Conservation (phyloP, 2,113 vertebrate species). For the Aptenodytes forsteri region DNA sequence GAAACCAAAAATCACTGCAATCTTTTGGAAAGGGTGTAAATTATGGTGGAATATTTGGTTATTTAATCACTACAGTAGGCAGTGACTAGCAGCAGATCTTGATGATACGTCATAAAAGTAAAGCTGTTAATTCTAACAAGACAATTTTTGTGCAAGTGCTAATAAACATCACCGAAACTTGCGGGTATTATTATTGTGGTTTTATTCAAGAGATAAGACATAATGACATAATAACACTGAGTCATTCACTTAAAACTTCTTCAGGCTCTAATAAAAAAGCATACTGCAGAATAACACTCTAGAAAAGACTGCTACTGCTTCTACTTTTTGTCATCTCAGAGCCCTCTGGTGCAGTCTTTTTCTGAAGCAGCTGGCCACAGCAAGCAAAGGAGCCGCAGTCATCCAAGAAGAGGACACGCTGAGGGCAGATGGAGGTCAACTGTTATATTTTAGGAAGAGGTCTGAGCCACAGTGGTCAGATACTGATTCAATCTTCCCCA, state of each 20-base stretch:
- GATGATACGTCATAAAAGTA: background rate
- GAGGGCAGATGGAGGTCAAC: background rate
- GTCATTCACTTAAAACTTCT: background rate
- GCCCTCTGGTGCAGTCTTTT: background rate
- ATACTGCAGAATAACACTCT: background rate
- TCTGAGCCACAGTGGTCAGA: conserved; percentile 6
- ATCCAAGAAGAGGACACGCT: background rate
- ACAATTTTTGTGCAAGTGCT: background rate
- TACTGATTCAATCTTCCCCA: background rate
- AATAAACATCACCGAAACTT: background rate
- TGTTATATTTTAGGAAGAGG: conserved; percentile 7
- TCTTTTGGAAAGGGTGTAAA: background rate
- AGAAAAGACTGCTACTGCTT: background rate
- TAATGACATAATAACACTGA: background rate
- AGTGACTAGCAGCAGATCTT: background rate
- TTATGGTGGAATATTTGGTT: background rate
- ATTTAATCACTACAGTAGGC: background rate
- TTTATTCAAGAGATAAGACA: background rate
- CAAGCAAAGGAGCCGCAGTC: background rate
- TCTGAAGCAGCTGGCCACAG: background rate
- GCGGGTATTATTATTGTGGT: background rate
- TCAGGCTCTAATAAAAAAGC: background rate
- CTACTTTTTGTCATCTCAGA: background rate
- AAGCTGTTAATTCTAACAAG: background rate
- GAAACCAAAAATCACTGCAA: background rate